phyloP scores from a whole-genome alignment of 1,140 invertebrate species.

The Calosoma granatense region DNA sequence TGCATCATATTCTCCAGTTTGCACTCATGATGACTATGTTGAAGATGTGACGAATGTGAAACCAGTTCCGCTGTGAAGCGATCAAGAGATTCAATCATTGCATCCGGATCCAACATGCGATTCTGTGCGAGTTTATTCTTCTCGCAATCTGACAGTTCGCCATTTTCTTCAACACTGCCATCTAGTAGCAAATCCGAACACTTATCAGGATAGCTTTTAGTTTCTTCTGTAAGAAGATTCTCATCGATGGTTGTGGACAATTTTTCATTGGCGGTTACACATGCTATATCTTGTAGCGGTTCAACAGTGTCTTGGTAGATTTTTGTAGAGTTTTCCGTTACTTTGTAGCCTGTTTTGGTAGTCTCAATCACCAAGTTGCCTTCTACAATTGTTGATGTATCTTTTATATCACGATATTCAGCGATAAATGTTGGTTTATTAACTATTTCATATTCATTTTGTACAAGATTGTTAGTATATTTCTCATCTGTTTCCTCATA shows the following conservation, averaged over 20 bases:
- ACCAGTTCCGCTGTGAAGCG: conserved; percentile 50
- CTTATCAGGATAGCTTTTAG: not conserved
- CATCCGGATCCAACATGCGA: conserved; percentile 45
- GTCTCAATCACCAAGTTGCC: too few species aligned
- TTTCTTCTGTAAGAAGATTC: not conserved
- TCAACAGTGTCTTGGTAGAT: not conserved
- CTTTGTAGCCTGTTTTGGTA: not conserved
- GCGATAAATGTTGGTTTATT: too few species aligned
- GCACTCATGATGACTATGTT: conserved; percentile 12
- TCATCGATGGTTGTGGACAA: not conserved
- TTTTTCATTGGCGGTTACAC: not conserved
- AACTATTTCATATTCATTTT: too few species aligned
- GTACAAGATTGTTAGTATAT: too few species aligned
- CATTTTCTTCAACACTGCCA: conserved; percentile 22
- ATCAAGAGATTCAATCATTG: conserved; percentile 56
- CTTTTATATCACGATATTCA: too few species aligned
- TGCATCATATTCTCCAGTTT: conserved; percentile 21
- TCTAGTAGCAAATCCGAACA: not conserved
- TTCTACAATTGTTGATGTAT: too few species aligned
- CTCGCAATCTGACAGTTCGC: conserved; percentile 20
- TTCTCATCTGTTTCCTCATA: too few species aligned
- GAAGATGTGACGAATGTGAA: conserved; percentile 40
- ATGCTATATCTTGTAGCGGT: too few species aligned
- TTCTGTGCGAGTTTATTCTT: conserved; percentile 18
- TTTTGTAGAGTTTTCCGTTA: not conserved